These are phyloP conservation scores for Tipula vernalis DNA, from an alignment of 2,888 invertebrate species.

Conservation along the genomic window DNA sequence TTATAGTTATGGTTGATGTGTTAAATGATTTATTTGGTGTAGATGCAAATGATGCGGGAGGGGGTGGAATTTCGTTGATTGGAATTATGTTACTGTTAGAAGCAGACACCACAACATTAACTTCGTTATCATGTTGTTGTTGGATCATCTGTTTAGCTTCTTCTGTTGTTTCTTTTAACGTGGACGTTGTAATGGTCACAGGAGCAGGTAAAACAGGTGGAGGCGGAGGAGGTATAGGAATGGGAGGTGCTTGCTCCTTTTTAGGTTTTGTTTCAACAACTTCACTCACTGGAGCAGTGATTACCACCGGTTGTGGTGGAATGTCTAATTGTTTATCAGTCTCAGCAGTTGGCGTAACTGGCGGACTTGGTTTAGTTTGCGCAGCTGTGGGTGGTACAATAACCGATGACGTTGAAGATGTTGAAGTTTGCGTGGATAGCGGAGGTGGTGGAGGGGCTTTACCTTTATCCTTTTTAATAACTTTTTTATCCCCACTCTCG, in stretches of 20 bases:
- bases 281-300: background rate
- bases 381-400: background rate
- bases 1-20: constrained; percentile 33
- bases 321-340: background rate
- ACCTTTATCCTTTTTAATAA: constrained; percentile 70
- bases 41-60: constrained; percentile 17
- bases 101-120: background rate
- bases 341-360: constrained; percentile 20
- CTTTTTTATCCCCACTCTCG: constrained; percentile 31
- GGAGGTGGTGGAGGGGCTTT: constrained; percentile 69
- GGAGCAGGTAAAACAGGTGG: constrained; percentile 13
- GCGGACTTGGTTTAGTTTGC: constrained; percentile 23
- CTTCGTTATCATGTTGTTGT: background rate
- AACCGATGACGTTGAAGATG: constrained; percentile 10
- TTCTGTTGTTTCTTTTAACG: constrained; percentile 12
- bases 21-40: constrained; percentile 26
- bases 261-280: constrained; percentile 5
- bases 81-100: constrained; percentile 1
- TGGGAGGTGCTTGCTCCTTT: background rate
- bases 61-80: constrained; percentile 22
- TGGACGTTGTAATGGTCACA: constrained; percentile 13
- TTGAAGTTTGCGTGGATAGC: constrained; percentile 16
- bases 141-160: background rate
- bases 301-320: background rate
- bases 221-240: constrained; percentile 14